A percentile compares a stretch with the other conserved stretches of the same genome.
These are phyloP conservation scores for Nesogale talazaci DNA, from an alignment of 2,113 vertebrate species.

Conservation along the genomic window DNA sequence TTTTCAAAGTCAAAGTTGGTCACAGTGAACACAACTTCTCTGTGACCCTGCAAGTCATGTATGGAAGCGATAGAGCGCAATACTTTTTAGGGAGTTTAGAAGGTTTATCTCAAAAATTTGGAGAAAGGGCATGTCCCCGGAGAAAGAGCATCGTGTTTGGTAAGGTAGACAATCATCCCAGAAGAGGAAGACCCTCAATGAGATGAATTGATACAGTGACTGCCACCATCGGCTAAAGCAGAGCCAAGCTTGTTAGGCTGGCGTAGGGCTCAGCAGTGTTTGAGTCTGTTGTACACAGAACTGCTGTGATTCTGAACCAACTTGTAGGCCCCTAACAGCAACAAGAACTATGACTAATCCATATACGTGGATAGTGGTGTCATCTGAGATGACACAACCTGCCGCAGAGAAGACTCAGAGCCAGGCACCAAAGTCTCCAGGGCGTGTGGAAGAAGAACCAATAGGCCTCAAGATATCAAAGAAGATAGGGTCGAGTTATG, in stretches of 20 bases:
- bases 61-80: background rate
- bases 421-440: background rate
- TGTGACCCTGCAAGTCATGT: background rate
- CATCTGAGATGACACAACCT: background rate
- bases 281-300: too few species aligned
- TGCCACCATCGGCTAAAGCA: too few species aligned
- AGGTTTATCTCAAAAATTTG: too few species aligned
- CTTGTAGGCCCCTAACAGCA: background rate
- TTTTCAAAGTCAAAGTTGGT: background rate
- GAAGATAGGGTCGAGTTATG: background rate
- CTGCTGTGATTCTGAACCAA: too few species aligned
- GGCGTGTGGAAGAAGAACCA: background rate
- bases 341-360: background rate
- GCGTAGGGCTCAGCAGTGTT: too few species aligned
- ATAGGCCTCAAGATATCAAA: background rate
- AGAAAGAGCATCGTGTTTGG: too few species aligned
- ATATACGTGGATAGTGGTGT: background rate
- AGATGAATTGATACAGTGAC: too few species aligned
- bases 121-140: too few species aligned
- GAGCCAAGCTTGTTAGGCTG: too few species aligned
- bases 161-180: too few species aligned
- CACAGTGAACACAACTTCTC: background rate
- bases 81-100: background rate
- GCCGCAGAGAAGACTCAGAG: background rate
- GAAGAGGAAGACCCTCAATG: too few species aligned